These are phyloP conservation scores for Crossocerus cetratus DNA, from an alignment of 2,888 invertebrate genomes.

Conservation along the genomic window DNA sequence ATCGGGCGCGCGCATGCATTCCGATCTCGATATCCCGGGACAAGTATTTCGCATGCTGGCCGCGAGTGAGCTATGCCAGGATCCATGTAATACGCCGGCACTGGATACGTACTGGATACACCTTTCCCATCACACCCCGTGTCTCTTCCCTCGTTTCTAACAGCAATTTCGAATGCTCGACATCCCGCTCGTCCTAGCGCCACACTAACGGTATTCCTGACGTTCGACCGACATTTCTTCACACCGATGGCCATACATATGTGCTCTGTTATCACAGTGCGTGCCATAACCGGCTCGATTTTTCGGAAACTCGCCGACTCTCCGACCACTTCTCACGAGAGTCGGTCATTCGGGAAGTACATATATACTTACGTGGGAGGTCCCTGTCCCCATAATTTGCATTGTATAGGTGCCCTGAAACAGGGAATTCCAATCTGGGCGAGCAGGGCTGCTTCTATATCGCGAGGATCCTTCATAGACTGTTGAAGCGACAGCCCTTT, in stretches of 20 bases:
- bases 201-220: conserved; percentile 42
- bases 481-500: too few relatives aligned
- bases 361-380: not conserved
- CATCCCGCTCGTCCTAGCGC: conserved; percentile 29
- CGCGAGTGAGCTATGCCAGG: not conserved
- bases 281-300: conserved; percentile 2
- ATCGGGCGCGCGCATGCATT: not conserved
- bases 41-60: not conserved
- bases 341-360: too few relatives aligned
- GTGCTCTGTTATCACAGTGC: conserved; percentile 14
- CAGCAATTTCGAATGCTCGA: conserved; percentile 32
- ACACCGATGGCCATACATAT: conserved; percentile 6
- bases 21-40: not conserved
- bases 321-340: not conserved
- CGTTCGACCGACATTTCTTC: conserved; percentile 22
- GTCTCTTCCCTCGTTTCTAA: conserved; percentile 21
- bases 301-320: not conserved
- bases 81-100: conserved; percentile 2
- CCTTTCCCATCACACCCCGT: conserved; percentile 23
- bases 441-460: too few relatives aligned
- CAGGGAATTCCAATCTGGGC: too few relatives aligned
- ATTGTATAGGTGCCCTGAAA: too few relatives aligned
- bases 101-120: conserved; percentile 9
- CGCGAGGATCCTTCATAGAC: too few relatives aligned
- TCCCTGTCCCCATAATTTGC: too few relatives aligned